These are phyloP conservation scores for Leptinotarsa haldemani DNA, from an alignment of 2,888 invertebrate species.

Conservation along the genomic window DNA sequence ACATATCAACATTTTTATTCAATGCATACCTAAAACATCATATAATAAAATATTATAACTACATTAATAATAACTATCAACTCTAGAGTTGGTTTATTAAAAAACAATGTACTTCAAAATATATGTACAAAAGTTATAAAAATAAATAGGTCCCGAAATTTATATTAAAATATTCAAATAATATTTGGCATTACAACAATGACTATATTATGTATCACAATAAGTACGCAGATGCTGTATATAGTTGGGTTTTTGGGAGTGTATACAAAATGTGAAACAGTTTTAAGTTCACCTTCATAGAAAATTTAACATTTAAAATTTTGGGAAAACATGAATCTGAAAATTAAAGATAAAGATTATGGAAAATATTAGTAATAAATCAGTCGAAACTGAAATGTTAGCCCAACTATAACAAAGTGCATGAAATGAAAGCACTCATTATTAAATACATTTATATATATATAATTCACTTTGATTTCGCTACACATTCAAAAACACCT, in stretches of 20 bases:
- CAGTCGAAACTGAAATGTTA: background rate
- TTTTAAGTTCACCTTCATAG: background rate
- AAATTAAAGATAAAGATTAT: too few relatives aligned
- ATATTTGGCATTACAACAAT: conserved; percentile 30
- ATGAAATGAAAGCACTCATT: conserved; percentile 3
- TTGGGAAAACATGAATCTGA: too few relatives aligned
- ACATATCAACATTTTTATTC: conserved; percentile 7
- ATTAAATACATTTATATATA: background rate
- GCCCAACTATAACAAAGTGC: conserved; percentile 27
- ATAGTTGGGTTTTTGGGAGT: conserved; percentile 35
- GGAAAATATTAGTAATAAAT: background rate
- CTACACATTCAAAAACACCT: conserved; percentile 16
- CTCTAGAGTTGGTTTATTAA: conserved; percentile 19
- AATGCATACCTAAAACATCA: background rate
- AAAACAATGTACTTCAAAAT: conserved; percentile 30
- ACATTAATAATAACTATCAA: background rate
- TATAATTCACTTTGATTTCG: conserved; percentile 6
- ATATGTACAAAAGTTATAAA: conserved; percentile 46
- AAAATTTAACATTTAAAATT: too few relatives aligned
- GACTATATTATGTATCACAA: conserved; percentile 50
- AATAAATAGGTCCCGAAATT: conserved; percentile 42
- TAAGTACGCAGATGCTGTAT: conserved; percentile 48
- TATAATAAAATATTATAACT: conserved; percentile 17
- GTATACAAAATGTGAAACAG: conserved; percentile 12
- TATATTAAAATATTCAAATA: conserved; percentile 26